Conservation (phyloP, 2,113 vertebrate species). For the Marmota flaviventris region DNA sequence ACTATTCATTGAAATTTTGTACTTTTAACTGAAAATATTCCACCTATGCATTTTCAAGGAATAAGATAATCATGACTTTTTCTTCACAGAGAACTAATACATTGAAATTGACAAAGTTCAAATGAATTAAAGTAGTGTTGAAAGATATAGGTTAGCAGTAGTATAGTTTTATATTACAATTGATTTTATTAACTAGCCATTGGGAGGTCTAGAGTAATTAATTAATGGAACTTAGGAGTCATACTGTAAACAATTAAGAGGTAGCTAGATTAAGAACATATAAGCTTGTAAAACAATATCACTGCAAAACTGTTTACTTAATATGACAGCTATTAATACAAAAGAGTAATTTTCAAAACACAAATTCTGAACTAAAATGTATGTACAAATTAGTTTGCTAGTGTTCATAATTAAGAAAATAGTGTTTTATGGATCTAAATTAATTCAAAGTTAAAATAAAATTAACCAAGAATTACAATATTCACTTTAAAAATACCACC, state of each 20-base stretch:
- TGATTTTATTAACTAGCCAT: neutral
- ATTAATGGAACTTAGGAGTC: neutral
- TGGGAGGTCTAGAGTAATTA: neutral
- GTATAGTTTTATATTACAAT: neutral
- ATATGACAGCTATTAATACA: neutral
- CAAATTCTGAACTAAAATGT: neutral
- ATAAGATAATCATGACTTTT: neutral
- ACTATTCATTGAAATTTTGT: neutral
- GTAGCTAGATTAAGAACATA: neutral
- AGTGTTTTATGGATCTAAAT: slow-evolving; percentile 3
- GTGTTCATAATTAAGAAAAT: slow-evolving; percentile 23
- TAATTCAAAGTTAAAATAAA: slow-evolving; percentile 43
- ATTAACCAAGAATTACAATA: slow-evolving; percentile 19
- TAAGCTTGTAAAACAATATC: neutral
- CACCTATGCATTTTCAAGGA: neutral
- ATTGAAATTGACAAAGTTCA: neutral
- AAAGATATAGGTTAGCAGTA: neutral
- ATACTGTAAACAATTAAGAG: neutral
- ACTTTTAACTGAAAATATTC: neutral
- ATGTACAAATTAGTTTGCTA: neutral
- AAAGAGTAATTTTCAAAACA: neutral
- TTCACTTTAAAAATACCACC: neutral
- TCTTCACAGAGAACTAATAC: slow-evolving; percentile 2
- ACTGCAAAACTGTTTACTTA: neutral
- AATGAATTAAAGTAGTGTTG: neutral